These are phyloP conservation scores for Baronia brevicornis DNA, from an alignment of 2,888 invertebrate genomes.

Conservation along the genomic window DNA sequence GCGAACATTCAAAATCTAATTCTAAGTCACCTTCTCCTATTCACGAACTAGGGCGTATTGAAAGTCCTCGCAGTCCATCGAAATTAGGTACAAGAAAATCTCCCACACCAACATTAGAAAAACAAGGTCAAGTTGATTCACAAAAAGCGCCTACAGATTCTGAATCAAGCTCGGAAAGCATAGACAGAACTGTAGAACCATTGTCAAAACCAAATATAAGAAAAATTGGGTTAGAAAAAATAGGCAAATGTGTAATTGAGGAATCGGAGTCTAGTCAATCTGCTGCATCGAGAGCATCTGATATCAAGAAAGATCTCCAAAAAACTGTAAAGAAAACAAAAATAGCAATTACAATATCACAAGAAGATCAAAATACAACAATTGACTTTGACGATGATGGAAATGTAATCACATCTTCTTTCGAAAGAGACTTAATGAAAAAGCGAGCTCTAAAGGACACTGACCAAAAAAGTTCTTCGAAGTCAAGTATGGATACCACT, in stretches of 20 bases:
- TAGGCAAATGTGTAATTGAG: conserved; percentile 64
- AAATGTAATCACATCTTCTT: conserved; percentile 63
- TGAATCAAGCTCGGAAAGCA: conserved; percentile 75
- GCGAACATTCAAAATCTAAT: conserved; percentile 66
- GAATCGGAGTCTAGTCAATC: conserved; percentile 78
- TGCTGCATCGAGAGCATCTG: conserved; percentile 68
- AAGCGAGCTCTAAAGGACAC: conserved; percentile 61
- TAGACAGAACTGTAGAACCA: conserved; percentile 67
- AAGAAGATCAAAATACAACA: conserved; percentile 72
- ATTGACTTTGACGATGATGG: conserved; percentile 70
- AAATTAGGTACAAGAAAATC: conserved; percentile 57
- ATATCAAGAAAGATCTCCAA: conserved; percentile 61
- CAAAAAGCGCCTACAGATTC: conserved; percentile 75
- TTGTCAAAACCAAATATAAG: conserved; percentile 62
- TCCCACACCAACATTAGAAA: conserved; percentile 78
- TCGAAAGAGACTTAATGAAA: conserved; percentile 58
- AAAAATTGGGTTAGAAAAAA: conserved; percentile 59
- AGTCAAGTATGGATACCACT: conserved; percentile 75
- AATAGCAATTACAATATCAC: conserved; percentile 71
- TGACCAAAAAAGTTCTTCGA: conserved; percentile 73
- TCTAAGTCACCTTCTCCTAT: conserved; percentile 60
- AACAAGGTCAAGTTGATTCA: conserved; percentile 75
- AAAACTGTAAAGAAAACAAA: conserved; percentile 69
- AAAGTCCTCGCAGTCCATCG: conserved; percentile 62
- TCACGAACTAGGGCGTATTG: conserved; percentile 56